Percentiles rank a stretch among this genome's conserved stretches.
Conservation (phyloP, 1,140 invertebrate species). For the Pseudomyrmex gracilis region DNA sequence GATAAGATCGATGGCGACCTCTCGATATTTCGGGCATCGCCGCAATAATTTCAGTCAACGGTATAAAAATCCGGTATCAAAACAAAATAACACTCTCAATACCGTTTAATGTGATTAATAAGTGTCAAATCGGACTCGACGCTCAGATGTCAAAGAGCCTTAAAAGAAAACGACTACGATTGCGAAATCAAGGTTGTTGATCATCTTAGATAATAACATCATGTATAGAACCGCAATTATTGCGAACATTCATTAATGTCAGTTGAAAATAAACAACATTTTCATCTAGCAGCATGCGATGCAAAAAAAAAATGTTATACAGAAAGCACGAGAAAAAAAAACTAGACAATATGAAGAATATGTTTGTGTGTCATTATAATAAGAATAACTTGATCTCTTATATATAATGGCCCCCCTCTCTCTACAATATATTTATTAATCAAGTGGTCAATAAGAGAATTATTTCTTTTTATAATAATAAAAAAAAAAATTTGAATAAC, state of each 20-base stretch:
- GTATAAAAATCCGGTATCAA: too few species aligned
- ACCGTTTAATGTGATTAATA: too few species aligned
- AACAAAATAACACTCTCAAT: too few species aligned
- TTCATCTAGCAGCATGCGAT: conserved; percentile 2
- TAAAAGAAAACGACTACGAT: not conserved
- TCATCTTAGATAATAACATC: conserved; percentile 19
- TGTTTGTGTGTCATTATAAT: not conserved
- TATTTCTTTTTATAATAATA: not conserved
- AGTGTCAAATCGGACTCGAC: too few species aligned
- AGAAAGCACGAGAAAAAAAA: not conserved
- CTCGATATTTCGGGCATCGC: too few species aligned
- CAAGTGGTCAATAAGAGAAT: not conserved
- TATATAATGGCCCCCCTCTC: not conserved
- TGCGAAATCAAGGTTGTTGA: conserved; percentile 13
- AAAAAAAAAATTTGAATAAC: not conserved
- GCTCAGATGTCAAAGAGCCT: too few species aligned
- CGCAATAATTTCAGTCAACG: too few species aligned
- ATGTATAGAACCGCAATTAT: conserved; percentile 1
- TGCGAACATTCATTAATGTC: conserved; percentile 10
- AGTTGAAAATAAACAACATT: not conserved
- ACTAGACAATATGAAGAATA: not conserved
- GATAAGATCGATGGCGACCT: too few species aligned
- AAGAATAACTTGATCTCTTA: conserved; percentile 7
- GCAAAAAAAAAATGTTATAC: not conserved
- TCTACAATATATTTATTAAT: too few species aligned